phyloP scores from a whole-genome alignment of 2,113 vertebrate species.

The Brachionichthys hirsutus region DNA sequence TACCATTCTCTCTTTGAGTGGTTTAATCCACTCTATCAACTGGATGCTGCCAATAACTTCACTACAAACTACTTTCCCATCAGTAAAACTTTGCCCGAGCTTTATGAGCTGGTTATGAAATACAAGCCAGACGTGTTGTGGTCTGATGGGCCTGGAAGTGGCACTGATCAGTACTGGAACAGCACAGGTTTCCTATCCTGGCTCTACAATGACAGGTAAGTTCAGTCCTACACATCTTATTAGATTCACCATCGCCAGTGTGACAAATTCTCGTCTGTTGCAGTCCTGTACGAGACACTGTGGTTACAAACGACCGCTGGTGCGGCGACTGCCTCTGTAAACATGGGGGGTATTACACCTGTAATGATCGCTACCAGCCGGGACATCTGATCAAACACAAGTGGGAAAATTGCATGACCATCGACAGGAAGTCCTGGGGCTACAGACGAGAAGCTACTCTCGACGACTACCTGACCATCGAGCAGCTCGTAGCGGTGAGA shows the following conservation, averaged over 20 bases:
- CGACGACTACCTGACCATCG: slow-evolving; percentile 80
- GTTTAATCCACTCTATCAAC: slow-evolving; percentile 89
- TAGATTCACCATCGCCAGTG: not conserved
- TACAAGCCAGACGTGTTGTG: slow-evolving; percentile 92
- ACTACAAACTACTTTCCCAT: slow-evolving; percentile 80
- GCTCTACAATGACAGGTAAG: slow-evolving; percentile 95
- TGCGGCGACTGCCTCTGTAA: slow-evolving; percentile 82
- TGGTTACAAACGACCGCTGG: slow-evolving; percentile 98
- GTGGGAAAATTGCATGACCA: slow-evolving; percentile 97
- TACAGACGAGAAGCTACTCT: slow-evolving; percentile 86
- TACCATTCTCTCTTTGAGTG: slow-evolving; percentile 98
- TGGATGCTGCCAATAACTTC: slow-evolving; percentile 80
- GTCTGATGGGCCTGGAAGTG: slow-evolving; percentile 93
- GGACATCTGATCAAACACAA: slow-evolving; percentile 88
- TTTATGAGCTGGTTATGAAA: slow-evolving; percentile 85
- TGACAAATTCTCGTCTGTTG: not conserved
- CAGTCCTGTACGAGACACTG: slow-evolving; percentile 88
- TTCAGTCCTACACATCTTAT: not conserved
- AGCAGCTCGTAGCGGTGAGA: slow-evolving; percentile 84
- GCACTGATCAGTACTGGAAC: slow-evolving; percentile 91
- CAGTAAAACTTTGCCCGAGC: slow-evolving; percentile 87
- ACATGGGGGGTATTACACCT: slow-evolving; percentile 93
- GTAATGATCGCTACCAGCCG: slow-evolving; percentile 87
- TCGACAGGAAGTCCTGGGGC: slow-evolving; percentile 90
- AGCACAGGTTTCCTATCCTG: slow-evolving; percentile 94